A percentile compares a stretch with the other conserved stretches of the same genome.
phyloP scores from a whole-genome alignment of 2,797 vertebrate genomes.

The Poecile montanus region DNA sequence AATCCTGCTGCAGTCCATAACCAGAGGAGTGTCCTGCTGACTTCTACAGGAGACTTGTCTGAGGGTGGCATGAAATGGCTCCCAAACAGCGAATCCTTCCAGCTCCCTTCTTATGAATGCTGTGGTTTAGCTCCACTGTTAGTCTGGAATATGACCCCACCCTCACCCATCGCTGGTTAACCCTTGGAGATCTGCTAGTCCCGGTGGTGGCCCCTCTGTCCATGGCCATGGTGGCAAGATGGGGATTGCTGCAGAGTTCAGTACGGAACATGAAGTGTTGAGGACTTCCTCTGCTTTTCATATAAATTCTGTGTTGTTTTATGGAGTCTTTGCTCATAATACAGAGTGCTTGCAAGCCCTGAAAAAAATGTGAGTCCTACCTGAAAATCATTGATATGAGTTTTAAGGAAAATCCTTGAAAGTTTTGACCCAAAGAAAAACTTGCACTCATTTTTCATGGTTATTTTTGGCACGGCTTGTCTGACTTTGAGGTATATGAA shows the following conservation, averaged over 20 bases:
- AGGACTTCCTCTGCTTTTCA: background rate
- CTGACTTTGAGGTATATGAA: background rate
- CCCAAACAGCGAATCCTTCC: slow-evolving; percentile 17
- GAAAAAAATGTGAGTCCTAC: background rate
- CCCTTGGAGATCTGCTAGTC: background rate
- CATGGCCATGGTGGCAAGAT: rapidly evolving
- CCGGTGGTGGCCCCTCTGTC: background rate
- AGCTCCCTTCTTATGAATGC: background rate
- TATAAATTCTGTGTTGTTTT: background rate
- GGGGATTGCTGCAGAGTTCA: background rate
- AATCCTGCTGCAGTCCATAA: slow-evolving; percentile 27
- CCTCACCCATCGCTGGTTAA: background rate
- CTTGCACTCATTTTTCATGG: background rate
- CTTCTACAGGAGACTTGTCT: slow-evolving; percentile 35
- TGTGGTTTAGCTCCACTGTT: background rate
- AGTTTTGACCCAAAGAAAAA: background rate
- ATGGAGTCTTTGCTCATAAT: background rate
- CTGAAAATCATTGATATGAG: background rate
- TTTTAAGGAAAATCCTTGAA: background rate
- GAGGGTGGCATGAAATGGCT: slow-evolving; percentile 49
- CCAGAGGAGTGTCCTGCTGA: slow-evolving; percentile 38
- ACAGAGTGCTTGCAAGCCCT: background rate
- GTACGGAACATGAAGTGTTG: background rate
- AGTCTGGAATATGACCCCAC: background rate
- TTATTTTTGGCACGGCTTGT: background rate